A percentile compares a stretch with the other conserved stretches of the same genome.
These are phyloP conservation scores for Xiphophorus maculatus DNA, from an alignment of 2,113 vertebrate genomes.

Conservation along the genomic window DNA sequence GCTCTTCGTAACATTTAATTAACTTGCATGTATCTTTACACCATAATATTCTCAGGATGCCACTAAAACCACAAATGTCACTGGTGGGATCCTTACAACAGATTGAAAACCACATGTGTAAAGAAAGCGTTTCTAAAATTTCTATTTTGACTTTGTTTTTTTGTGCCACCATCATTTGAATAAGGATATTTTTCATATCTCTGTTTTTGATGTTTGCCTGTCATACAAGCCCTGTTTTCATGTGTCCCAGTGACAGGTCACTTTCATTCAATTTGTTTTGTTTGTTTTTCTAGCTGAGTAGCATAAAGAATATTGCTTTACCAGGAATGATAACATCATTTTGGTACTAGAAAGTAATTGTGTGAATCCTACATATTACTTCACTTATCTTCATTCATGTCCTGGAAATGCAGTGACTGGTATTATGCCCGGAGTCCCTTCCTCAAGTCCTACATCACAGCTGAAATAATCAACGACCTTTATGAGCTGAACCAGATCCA, in stretches of 20 bases:
- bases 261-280: neutral
- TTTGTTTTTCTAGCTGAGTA: neutral
- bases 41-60: neutral
- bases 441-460: constrained; percentile 87
- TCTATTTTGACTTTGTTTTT: neutral
- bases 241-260: neutral
- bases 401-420: constrained; percentile 87
- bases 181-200: too few relatives aligned
- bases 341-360: too few relatives aligned
- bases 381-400: constrained; percentile 9
- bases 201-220: too few relatives aligned
- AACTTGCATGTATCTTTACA: neutral
- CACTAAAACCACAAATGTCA: neutral
- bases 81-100: too few relatives aligned
- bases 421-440: constrained; percentile 95
- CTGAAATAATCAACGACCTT: constrained; percentile 90
- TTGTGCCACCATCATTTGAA: neutral
- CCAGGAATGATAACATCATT: neutral
- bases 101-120: neutral
- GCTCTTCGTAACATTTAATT: neutral
- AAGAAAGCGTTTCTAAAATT: neutral
- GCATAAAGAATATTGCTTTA: neutral
- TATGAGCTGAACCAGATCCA: constrained; percentile 97
- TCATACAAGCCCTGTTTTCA: too few relatives aligned
- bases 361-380: constrained; percentile 11